Evolutionary conservation across 2,888 invertebrate genomes (phyloP).

Genomic region (Nymphalis urticae): DNA sequence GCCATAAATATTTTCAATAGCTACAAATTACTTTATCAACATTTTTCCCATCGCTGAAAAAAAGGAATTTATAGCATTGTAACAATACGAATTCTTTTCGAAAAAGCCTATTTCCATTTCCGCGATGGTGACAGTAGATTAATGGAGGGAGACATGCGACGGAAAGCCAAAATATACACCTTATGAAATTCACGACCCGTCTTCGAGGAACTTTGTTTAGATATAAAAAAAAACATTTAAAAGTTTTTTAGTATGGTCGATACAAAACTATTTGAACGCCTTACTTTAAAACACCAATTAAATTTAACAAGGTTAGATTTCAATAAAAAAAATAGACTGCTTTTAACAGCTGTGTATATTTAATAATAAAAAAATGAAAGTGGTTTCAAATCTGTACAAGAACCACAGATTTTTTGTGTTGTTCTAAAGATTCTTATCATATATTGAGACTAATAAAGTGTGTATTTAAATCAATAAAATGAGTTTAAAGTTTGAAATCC

Average conservation of each 20-base stretch:
- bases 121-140: slow-evolving; percentile 33
- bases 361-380: too few relatives aligned
- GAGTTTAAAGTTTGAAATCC: too few relatives aligned
- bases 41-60: slow-evolving; percentile 7
- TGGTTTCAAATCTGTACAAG: too few relatives aligned
- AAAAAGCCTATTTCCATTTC: slow-evolving; percentile 21
- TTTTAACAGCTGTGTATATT: too few relatives aligned
- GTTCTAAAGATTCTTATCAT: too few relatives aligned
- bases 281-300: slow-evolving; percentile 15
- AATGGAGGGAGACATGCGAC: slow-evolving; percentile 34
- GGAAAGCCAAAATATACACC: slow-evolving; percentile 28
- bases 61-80: not conserved
- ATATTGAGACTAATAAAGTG: too few relatives aligned
- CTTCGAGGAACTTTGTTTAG: slow-evolving; percentile 33
- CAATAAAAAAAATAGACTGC: too few relatives aligned
- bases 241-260: slow-evolving; percentile 38
- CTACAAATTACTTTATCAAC: slow-evolving; percentile 1
- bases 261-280: slow-evolving; percentile 45
- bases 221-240: slow-evolving; percentile 50
- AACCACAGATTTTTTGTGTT: too few relatives aligned
- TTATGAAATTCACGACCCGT: slow-evolving; percentile 40
- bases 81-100: slow-evolving; percentile 6
- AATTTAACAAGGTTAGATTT: too few relatives aligned
- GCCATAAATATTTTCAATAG: slow-evolving; percentile 1
- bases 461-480: too few relatives aligned